Evolutionary conservation across 2,113 vertebrate species (phyloP).

Genomic region (Crotophaga sulcirostris): DNA sequence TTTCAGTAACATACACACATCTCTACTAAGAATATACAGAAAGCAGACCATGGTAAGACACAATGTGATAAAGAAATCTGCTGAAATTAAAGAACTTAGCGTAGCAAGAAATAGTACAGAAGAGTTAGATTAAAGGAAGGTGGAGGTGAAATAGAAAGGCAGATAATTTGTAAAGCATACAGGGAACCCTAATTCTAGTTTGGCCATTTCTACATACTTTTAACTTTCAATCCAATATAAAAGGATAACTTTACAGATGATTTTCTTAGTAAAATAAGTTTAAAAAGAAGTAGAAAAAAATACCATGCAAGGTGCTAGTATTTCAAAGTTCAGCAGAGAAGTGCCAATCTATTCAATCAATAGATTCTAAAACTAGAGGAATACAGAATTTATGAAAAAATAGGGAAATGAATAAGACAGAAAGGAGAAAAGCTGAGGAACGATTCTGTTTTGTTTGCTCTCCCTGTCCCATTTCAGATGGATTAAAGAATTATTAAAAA

Average conservation of each 20-base stretch:
- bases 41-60: neutral
- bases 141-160: neutral
- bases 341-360: neutral
- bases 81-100: neutral
- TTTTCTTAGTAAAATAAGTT: neutral
- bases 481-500: conserved; percentile 61
- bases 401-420: neutral
- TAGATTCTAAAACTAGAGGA: neutral
- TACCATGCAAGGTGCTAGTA: neutral
- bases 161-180: neutral
- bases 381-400: neutral
- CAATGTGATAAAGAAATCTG: neutral
- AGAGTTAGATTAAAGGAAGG: neutral
- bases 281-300: neutral
- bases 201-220: neutral
- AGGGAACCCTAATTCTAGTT: neutral
- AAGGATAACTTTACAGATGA: neutral
- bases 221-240: neutral
- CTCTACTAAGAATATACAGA: neutral
- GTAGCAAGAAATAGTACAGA: neutral
- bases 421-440: neutral
- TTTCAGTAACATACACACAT: neutral
- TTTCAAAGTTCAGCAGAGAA: neutral
- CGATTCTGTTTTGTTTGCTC: conserved; percentile 14
- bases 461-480: neutral